Conservation (phyloP, 2,888 invertebrate genomes). For the Prosapia bicincta region DNA sequence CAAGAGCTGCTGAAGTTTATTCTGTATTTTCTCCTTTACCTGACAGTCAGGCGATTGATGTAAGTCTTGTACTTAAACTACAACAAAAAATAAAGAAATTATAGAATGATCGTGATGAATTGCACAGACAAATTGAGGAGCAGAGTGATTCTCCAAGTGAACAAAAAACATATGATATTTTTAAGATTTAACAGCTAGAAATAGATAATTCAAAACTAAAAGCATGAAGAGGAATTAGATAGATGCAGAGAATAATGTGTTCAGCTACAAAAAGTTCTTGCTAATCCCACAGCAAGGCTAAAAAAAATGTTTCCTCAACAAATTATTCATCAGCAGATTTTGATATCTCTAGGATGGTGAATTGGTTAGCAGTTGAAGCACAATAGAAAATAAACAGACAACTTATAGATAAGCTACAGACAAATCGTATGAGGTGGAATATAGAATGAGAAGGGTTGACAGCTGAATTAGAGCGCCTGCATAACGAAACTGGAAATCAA, state of each 20-base stretch:
- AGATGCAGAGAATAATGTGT: slow-evolving; percentile 53
- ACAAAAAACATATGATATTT: slow-evolving; percentile 47
- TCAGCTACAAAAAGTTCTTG: slow-evolving; percentile 81
- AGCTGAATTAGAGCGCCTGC: slow-evolving; percentile 71
- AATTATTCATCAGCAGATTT: slow-evolving; percentile 62
- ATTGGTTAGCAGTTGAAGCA: slow-evolving; percentile 85
- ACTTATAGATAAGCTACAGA: slow-evolving; percentile 82
- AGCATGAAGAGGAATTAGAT: slow-evolving; percentile 81
- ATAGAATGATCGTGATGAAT: slow-evolving; percentile 66
- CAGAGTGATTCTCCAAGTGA: slow-evolving; percentile 48
- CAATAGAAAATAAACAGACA: slow-evolving; percentile 91
- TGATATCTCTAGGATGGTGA: slow-evolving; percentile 73
- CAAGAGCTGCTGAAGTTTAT: neutral
- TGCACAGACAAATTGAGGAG: slow-evolving; percentile 65
- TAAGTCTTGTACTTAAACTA: slow-evolving; percentile 71
- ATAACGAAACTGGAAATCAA: slow-evolving; percentile 79
- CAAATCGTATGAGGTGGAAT: slow-evolving; percentile 74
- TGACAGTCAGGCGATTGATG: slow-evolving; percentile 48
- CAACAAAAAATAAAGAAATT: slow-evolving; percentile 68
- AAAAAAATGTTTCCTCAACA: slow-evolving; percentile 59
- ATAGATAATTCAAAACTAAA: slow-evolving; percentile 82
- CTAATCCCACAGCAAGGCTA: slow-evolving; percentile 57
- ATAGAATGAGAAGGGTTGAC: slow-evolving; percentile 70
- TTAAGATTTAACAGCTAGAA: slow-evolving; percentile 75
- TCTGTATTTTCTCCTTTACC: neutral